Base-by-base conservation (phyloP, 2,113 vertebrate species). In the Rattus rattus region DNA sequence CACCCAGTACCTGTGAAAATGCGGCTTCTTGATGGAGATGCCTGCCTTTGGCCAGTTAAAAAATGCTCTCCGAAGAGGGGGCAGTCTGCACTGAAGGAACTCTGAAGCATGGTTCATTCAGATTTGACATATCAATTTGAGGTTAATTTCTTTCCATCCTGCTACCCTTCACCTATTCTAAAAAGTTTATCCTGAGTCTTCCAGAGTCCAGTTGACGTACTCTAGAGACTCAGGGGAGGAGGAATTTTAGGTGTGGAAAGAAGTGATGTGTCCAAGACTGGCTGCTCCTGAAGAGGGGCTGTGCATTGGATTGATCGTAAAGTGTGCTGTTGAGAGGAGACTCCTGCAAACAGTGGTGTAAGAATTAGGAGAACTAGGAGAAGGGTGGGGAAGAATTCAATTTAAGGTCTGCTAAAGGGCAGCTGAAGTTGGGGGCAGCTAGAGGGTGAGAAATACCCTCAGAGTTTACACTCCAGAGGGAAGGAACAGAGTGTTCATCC, bases 61-160 rank as follows among this genome's bases (percentile, higher is more conserved):
- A 19, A n/a, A 67, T 47, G 33, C 26, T 93, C 39, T 93, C 65
- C 75, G 79, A 79, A 36, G 17, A 59, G 11, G 26, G 30, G 26
- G 36, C 28, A 30, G 52, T 49, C n/a, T 94, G 5, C 39, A 43
- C 54, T 63, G 67, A 90, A 86, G 59, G 56, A 19, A 2, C n/a
- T 39, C 61, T 85, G 80, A 90, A 33, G 28, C 43, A 59, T 73
- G 30, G 54, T 87, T 67, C 24, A 61, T 19, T 69, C 49, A 80
- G 70, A 97, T 92, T 90, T 36, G 81, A n/a, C 13, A 52, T 22
- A 54, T 87, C 86, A 17, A 54, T 94, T 84, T 88, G 36, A 92
- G 39, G 56, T 83, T 14, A 89, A 14, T 75, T 87, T 79, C 59
- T 70, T 95, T 86, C 59, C 33, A 43, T 89, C 56, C 36, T 70